phyloP scores from a whole-genome alignment of 2,113 vertebrate genomes.

The Zosterops pallidus region DNA sequence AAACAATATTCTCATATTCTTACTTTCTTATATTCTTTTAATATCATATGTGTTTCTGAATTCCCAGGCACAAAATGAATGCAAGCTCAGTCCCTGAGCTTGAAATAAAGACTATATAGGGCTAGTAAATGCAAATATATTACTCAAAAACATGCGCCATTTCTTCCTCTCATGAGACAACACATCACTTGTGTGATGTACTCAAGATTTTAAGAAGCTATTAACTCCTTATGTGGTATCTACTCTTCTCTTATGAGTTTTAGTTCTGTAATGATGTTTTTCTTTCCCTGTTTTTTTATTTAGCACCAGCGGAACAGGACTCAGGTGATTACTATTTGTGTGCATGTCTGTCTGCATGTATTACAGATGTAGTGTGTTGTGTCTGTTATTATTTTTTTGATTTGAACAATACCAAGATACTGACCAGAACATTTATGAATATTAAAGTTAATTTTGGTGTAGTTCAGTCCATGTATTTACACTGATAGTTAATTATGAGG shows the following conservation, averaged over 20 bases:
- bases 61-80: background rate
- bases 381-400: background rate
- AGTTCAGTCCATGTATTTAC: background rate
- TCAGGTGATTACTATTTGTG: constrained; percentile 72
- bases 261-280: background rate
- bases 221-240: background rate
- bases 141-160: background rate
- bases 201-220: background rate
- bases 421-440: background rate
- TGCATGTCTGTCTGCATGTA: constrained; percentile 64
- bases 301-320: constrained; percentile 76
- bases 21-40: background rate
- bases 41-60: background rate
- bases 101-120: background rate
- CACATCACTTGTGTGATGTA: background rate
- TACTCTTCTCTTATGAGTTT: background rate
- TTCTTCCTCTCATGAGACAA: background rate
- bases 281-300: background rate
- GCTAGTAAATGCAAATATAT: background rate
- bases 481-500: background rate
- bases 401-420: background rate
- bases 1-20: background rate
- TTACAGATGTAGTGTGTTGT: background rate
- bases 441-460: background rate
- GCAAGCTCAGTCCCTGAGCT: background rate